phyloP scores from a whole-genome alignment of 1,140 invertebrate species.

The Heliconius eleuchia region DNA sequence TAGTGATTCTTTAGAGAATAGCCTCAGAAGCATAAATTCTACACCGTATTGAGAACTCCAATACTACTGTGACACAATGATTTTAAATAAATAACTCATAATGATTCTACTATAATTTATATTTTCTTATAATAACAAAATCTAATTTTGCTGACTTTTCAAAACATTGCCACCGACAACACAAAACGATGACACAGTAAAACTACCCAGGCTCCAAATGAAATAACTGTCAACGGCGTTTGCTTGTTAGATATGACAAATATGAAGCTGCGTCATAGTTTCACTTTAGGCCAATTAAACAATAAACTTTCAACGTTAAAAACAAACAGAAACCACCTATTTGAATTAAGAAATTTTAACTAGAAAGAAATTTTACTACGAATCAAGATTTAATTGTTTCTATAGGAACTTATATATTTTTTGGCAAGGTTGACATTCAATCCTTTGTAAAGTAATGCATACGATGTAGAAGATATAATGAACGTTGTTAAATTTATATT shows the following conservation, averaged over 20 bases:
- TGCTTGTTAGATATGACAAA: constrained; percentile 31
- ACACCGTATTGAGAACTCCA: no score
- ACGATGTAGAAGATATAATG: not conserved
- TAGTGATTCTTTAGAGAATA: no score
- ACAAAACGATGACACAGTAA: constrained; percentile 9
- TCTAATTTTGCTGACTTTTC: not conserved
- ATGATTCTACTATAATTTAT: not conserved
- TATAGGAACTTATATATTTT: no score
- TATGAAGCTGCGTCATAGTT: constrained; percentile 36
- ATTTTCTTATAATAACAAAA: not conserved
- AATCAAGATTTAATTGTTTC: no score
- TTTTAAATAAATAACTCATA: not conserved
- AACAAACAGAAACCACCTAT: not conserved
- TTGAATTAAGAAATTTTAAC: no score
- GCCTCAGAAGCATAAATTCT: no score
- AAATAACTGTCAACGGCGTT: constrained; percentile 31
- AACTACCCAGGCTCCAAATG: constrained; percentile 32
- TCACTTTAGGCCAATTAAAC: constrained; percentile 32
- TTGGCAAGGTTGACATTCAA: no score
- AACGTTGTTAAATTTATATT: not conserved
- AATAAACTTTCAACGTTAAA: constrained; percentile 24
- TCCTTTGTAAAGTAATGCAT: not conserved
- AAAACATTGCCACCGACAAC: not conserved
- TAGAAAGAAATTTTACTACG: no score
- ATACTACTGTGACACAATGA: no score